Conservation (phyloP, 2,113 vertebrate genomes). For the Leucopsar rothschildi region DNA sequence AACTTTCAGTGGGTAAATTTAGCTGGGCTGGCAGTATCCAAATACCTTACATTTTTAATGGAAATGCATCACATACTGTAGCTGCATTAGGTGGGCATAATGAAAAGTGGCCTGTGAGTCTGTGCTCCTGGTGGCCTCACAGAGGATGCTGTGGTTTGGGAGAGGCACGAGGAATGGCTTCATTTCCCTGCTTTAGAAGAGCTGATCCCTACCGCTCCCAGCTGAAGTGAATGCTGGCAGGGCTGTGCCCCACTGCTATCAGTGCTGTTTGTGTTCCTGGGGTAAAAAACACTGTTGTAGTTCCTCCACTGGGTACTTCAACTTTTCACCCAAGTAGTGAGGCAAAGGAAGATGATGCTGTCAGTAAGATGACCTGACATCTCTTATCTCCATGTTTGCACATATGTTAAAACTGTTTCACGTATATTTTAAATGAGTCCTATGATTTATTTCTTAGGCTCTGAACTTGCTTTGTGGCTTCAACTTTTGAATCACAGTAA, state of each 20-base stretch:
- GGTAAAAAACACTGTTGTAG: neutral
- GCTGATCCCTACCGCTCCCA: neutral
- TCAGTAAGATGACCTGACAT: neutral
- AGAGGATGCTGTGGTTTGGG: neutral
- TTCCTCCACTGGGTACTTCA: neutral
- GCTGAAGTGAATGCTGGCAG: accelerated
- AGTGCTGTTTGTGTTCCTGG: neutral
- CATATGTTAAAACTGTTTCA: neutral
- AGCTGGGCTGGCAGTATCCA: neutral
- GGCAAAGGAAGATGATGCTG: neutral
- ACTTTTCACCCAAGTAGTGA: neutral
- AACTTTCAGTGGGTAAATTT: neutral
- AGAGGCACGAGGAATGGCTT: neutral
- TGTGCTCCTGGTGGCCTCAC: neutral
- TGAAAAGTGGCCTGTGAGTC: neutral
- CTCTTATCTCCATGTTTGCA: neutral
- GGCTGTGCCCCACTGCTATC: neutral
- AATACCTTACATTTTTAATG: neutral
- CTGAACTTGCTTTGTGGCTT: neutral
- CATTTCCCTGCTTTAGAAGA: neutral
- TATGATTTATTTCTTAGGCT: neutral
- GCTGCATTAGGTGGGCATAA: neutral
- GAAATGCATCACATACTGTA: neutral
- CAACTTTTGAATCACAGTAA: neutral
- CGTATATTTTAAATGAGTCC: neutral